These are phyloP conservation scores for Athetis lepigone DNA, from an alignment of 2,888 invertebrate genomes.

Conservation along the genomic window DNA sequence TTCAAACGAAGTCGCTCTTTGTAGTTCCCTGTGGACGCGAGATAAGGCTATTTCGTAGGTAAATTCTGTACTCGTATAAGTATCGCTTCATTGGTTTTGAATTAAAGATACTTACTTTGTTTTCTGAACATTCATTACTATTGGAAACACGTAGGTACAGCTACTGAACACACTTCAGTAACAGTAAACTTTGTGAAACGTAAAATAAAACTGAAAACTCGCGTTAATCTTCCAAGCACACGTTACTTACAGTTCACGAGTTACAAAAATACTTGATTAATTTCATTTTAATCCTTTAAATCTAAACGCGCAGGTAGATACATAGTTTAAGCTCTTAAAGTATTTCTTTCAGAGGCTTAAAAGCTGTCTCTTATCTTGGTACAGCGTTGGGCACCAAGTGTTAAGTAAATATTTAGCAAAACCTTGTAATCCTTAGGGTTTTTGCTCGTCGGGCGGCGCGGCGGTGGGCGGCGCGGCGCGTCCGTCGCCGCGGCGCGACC, in stretches of 20 bases:
- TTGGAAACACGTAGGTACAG: constrained; percentile 41
- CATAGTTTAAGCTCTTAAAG: constrained; percentile 58
- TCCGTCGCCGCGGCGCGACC: constrained; percentile 46
- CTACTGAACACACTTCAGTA: constrained; percentile 32
- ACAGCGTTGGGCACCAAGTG: constrained; percentile 72
- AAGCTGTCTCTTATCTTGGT: constrained; percentile 63
- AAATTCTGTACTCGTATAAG: constrained; percentile 67
- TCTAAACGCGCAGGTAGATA: constrained; percentile 41
- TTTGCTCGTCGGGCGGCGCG: constrained; percentile 71
- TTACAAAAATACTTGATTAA: constrained; percentile 51
- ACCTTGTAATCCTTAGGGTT: constrained; percentile 82
- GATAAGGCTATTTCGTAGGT: constrained; percentile 72
- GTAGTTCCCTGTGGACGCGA: constrained; percentile 70
- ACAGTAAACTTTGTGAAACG: constrained; percentile 42
- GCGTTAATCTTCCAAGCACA: constrained; percentile 49
- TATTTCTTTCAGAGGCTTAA: constrained; percentile 65
- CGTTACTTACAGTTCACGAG: constrained; percentile 48
- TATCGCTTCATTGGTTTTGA: constrained; percentile 67
- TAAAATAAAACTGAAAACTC: constrained; percentile 49
- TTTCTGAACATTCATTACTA: constrained; percentile 49
- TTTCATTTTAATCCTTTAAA: constrained; percentile 46
- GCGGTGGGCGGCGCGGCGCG: constrained; percentile 49
- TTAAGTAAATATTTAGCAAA: constrained; percentile 84
- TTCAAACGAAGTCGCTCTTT: constrained; percentile 71
- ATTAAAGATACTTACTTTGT: constrained; percentile 64